A percentile compares a stretch with the other conserved stretches of the same genome.
phyloP scores from a whole-genome alignment of 2,888 invertebrate species.

The Agrochola lychnidis region DNA sequence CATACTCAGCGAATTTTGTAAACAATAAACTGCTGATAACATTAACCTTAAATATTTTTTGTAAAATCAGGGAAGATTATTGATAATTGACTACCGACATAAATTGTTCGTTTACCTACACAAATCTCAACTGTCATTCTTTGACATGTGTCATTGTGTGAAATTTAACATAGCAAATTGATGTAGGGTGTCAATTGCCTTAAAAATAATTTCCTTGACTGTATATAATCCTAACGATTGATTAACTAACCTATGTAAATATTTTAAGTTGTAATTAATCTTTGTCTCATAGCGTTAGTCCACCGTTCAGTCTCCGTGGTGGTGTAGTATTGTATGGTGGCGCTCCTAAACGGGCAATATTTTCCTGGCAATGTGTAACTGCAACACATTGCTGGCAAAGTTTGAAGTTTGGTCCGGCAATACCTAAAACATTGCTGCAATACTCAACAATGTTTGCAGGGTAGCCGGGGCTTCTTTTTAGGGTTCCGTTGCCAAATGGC shows the following conservation, averaged over 20 bases:
- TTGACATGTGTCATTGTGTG: background rate
- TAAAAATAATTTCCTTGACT: background rate
- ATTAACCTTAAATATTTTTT: background rate
- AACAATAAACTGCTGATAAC: background rate
- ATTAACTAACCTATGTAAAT: conserved; percentile 1
- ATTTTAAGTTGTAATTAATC: background rate
- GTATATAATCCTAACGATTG: background rate
- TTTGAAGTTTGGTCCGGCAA: no score
- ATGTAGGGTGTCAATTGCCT: background rate
- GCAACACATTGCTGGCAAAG: no score
- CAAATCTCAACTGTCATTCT: background rate
- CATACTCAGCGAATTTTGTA: conserved; percentile 21
- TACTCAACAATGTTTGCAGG: no score
- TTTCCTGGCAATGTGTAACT: no score
- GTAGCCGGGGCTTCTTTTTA: no score
- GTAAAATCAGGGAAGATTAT: background rate
- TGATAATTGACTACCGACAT: background rate
- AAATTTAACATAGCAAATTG: background rate
- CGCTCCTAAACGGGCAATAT: no score
- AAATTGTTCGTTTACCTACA: no score
- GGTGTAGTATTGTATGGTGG: no score
- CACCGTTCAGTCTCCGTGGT: background rate
- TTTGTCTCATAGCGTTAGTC: background rate
- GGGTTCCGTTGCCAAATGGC: no score
- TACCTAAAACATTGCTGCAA: no score